Percentiles rank a stretch among this genome's conserved stretches.
Evolutionary conservation across 2,797 vertebrate genomes (phyloP).

Genomic region (Dromococcyx pavoninus): DNA sequence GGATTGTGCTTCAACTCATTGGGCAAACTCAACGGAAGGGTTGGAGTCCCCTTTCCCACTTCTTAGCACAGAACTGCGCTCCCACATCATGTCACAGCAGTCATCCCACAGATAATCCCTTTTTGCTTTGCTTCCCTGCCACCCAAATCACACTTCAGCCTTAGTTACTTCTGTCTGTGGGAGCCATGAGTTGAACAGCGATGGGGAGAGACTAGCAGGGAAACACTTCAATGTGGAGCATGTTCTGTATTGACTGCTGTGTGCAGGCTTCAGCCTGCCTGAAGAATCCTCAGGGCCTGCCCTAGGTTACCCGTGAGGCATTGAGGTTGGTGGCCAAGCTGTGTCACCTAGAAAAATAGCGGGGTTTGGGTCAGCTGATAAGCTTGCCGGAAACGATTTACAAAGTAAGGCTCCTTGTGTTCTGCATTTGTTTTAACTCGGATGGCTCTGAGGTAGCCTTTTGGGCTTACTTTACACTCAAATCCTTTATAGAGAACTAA

Average conservation of each 20-base stretch:
- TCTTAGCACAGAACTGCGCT: neutral
- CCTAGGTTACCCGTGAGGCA: neutral
- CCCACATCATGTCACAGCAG: neutral
- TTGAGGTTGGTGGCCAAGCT: neutral
- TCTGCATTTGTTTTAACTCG: neutral
- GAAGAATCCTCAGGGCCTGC: neutral
- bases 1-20: neutral
- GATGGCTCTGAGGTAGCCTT: neutral
- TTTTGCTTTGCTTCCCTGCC: neutral
- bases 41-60: neutral
- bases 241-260: neutral
- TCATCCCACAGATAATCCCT: neutral
- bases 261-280: constrained; percentile 17
- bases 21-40: neutral
- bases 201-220: neutral
- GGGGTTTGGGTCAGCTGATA: neutral
- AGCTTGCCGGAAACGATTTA: neutral
- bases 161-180: neutral
- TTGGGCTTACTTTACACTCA: neutral
- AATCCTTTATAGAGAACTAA: neutral
- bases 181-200: neutral
- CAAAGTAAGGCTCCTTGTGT: neutral
- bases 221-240: neutral
- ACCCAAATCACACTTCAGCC: neutral
- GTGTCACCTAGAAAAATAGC: neutral